These are phyloP conservation scores for Trypoxylon attenuatum DNA, from an alignment of 2,888 invertebrate genomes.

Conservation along the genomic window DNA sequence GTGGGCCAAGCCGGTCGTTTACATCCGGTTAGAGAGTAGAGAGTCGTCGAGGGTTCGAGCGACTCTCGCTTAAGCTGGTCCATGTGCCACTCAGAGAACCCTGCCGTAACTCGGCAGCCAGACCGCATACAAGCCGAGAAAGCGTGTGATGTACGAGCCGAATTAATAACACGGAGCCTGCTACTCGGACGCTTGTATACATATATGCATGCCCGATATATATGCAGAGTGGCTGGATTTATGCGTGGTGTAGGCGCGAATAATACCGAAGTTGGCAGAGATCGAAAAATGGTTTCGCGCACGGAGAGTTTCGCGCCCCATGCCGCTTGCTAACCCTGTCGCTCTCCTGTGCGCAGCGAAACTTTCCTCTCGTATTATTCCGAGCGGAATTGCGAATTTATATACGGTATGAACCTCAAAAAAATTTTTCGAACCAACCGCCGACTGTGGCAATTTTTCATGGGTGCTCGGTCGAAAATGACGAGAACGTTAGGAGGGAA, in stretches of 20 bases:
- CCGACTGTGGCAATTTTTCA: too few species aligned
- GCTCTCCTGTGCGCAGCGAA: constrained; percentile 1
- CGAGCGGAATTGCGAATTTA: constrained; percentile 23
- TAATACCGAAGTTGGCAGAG: constrained; percentile 43
- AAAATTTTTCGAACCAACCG: too few species aligned
- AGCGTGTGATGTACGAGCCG: constrained; percentile 54
- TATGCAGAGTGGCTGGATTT: constrained; percentile 43
- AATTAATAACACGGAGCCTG: constrained; percentile 55
- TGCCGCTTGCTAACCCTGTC: background rate
- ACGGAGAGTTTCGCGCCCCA: constrained; percentile 13
- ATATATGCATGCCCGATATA: constrained; percentile 33
- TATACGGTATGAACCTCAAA: too few species aligned
- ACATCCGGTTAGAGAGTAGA: background rate
- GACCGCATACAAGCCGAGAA: constrained; percentile 49
- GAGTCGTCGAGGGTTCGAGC: background rate
- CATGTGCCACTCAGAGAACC: background rate
- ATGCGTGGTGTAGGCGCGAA: constrained; percentile 47
- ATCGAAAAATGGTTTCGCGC: constrained; percentile 33
- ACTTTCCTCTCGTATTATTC: constrained; percentile 35
- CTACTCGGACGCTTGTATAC: constrained; percentile 5
- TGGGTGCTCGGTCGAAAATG: too few species aligned
- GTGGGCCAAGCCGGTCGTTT: background rate
- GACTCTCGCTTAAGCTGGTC: background rate
- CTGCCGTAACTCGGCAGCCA: constrained; percentile 22
- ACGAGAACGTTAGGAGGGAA: too few species aligned